phyloP scores from a whole-genome alignment of 2,888 invertebrate species.

The Nemurella pictetii region DNA sequence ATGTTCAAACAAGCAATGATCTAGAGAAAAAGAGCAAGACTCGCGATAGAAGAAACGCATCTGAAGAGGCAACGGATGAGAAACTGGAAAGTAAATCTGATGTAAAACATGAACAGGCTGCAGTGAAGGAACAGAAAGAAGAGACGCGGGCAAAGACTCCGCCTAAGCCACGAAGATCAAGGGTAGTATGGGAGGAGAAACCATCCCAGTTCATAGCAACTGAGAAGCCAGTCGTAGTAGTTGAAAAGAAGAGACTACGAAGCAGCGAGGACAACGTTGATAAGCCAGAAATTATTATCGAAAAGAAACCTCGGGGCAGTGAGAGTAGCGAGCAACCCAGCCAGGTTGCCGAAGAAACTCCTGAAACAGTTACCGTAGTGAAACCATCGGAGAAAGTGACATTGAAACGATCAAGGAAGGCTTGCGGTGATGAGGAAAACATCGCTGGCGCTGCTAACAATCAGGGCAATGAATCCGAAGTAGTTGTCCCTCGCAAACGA shows the following conservation, averaged over 20 bases:
- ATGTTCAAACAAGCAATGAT: neutral
- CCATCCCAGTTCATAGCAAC: slow-evolving; percentile 51
- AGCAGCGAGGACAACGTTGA: slow-evolving; percentile 49
- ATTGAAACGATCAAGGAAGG: slow-evolving; percentile 48
- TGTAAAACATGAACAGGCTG: no score
- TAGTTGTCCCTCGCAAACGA: slow-evolving; percentile 50
- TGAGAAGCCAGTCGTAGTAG: slow-evolving; percentile 53
- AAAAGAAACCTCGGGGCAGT: slow-evolving; percentile 57
- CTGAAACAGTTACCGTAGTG: slow-evolving; percentile 13
- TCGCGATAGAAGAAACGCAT: neutral
- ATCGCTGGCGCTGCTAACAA: neutral
- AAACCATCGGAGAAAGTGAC: slow-evolving; percentile 48
- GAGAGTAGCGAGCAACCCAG: neutral
- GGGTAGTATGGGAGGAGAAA: slow-evolving; percentile 56
- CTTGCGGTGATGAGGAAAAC: neutral
- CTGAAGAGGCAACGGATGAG: slow-evolving; percentile 35
- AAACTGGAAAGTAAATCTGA: slow-evolving; percentile 49
- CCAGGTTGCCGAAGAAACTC: slow-evolving; percentile 46
- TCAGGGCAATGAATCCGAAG: slow-evolving; percentile 45
- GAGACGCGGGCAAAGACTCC: neutral
- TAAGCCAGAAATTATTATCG: slow-evolving; percentile 53
- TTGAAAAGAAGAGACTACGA: slow-evolving; percentile 57
- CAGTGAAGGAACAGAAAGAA: slow-evolving; percentile 28
- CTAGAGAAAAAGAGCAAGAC: neutral
- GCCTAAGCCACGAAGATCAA: neutral